Percentiles rank a stretch among this genome's conserved stretches.
Conservation (phyloP, 2,113 vertebrate species). For the Leptosomus discolor region DNA sequence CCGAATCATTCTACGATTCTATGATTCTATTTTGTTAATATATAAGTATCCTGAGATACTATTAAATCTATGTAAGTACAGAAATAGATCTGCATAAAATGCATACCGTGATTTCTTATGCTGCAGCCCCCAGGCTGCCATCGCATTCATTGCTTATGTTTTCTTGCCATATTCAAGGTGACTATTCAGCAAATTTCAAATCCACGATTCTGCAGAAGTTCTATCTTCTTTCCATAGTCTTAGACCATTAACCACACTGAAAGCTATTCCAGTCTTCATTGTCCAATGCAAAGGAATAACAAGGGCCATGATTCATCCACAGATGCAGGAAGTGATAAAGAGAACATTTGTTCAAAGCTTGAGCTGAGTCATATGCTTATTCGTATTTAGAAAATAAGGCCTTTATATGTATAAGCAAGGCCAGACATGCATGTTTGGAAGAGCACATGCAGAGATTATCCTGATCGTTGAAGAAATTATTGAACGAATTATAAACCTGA, state of each 20-base stretch:
- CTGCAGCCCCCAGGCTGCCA: background rate
- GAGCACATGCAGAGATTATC: background rate
- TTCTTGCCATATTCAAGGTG: background rate
- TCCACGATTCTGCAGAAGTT: background rate
- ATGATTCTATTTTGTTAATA: background rate
- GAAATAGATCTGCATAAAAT: background rate
- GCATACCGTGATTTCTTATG: background rate
- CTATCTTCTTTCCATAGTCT: background rate
- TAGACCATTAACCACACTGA: background rate
- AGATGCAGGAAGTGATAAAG: slow-evolving; percentile 40
- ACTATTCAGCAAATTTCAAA: background rate
- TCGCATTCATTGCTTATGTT: background rate
- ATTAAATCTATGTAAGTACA: background rate
- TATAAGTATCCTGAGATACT: background rate
- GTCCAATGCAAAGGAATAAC: background rate
- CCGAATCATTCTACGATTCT: too few species aligned
- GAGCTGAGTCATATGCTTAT: slow-evolving; percentile 41
- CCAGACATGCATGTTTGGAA: background rate
- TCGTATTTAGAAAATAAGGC: slow-evolving; percentile 18
- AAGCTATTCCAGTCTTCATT: background rate
- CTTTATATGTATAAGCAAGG: background rate
- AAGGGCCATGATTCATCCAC: slow-evolving; percentile 16
- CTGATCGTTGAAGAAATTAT: background rate
- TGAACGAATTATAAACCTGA: background rate
- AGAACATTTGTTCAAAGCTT: background rate